Percentiles rank a stretch among this genome's conserved stretches.
Conservation (phyloP, 2,113 vertebrate species). For the Corydoras sp. region DNA sequence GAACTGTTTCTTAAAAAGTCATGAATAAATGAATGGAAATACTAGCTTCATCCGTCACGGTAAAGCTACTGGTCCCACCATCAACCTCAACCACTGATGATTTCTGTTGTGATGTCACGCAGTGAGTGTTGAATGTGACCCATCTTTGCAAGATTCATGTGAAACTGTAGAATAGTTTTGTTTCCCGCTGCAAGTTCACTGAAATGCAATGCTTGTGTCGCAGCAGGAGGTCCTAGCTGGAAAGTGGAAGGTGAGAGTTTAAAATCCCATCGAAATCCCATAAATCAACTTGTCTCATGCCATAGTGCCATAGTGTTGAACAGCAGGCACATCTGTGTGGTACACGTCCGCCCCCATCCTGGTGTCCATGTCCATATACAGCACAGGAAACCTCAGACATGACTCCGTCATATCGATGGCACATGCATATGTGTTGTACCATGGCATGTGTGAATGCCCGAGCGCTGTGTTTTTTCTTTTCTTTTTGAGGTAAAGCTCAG, state of each 20-base stretch:
- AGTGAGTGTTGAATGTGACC: no score
- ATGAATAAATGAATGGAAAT: no score
- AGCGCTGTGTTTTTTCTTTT: conserved; percentile 32
- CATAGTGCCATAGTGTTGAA: conserved; percentile 59
- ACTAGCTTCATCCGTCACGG: no score
- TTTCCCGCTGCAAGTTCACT: conserved; percentile 43
- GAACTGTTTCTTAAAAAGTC: no score
- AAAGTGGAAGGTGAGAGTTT: conserved; percentile 74
- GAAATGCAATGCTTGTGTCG: conserved; percentile 67
- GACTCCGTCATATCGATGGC: conserved; percentile 35
- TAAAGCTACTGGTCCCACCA: not conserved
- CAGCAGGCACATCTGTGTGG: conserved; percentile 55
- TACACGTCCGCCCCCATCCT: conserved; percentile 61
- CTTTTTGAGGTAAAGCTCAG: not conserved
- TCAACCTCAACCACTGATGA: not conserved
- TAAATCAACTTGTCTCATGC: conserved; percentile 59
- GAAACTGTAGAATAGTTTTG: not conserved
- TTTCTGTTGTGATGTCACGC: no score
- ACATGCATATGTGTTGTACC: conserved; percentile 43
- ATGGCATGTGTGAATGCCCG: conserved; percentile 33
- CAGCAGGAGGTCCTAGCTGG: conserved; percentile 75
- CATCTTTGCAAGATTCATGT: no score
- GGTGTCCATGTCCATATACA: conserved; percentile 61
- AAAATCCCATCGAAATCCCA: conserved; percentile 59
- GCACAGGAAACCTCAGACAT: conserved; percentile 31